Evolutionary conservation across 2,797 vertebrate genomes (phyloP).

Genomic region (Neoniphon sammara): DNA sequence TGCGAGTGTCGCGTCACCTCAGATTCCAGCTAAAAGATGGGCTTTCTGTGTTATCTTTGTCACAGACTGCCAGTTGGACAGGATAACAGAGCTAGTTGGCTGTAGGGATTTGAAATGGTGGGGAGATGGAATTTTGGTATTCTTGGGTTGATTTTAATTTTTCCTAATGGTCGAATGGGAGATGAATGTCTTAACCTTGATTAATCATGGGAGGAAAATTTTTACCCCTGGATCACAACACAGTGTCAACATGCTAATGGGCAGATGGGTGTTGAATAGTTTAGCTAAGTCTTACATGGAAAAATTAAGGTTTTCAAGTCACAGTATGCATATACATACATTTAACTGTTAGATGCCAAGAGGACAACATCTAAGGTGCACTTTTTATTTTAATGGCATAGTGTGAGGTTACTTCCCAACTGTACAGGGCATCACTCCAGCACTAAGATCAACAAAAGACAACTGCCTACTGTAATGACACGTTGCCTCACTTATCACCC

Average conservation of each 20-base stretch:
- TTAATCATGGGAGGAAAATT: constrained; percentile 5
- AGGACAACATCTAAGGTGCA: not conserved
- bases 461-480: constrained; percentile 12
- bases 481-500: constrained; percentile 15
- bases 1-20: constrained; percentile 74
- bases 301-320: constrained; percentile 24
- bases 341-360: not conserved
- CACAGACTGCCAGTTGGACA: constrained; percentile 36
- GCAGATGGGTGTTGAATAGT: constrained; percentile 15
- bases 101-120: not conserved
- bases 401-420: not conserved
- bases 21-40: constrained; percentile 67
- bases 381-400: constrained; percentile 2
- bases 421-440: not conserved
- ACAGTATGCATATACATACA: not conserved
- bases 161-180: constrained; percentile 32
- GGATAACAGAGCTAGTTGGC: constrained; percentile 11
- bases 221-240: constrained; percentile 13
- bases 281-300: constrained; percentile 17
- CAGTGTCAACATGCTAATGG: constrained; percentile 32
- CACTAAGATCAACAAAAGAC: constrained; percentile 16
- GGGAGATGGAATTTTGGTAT: not conserved
- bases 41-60: constrained; percentile 65
- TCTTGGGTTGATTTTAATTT: constrained; percentile 15
- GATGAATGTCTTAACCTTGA: constrained; percentile 27